Base-by-base conservation (phyloP, 2,797 vertebrate species). In the Pempheris klunzingeri region DNA sequence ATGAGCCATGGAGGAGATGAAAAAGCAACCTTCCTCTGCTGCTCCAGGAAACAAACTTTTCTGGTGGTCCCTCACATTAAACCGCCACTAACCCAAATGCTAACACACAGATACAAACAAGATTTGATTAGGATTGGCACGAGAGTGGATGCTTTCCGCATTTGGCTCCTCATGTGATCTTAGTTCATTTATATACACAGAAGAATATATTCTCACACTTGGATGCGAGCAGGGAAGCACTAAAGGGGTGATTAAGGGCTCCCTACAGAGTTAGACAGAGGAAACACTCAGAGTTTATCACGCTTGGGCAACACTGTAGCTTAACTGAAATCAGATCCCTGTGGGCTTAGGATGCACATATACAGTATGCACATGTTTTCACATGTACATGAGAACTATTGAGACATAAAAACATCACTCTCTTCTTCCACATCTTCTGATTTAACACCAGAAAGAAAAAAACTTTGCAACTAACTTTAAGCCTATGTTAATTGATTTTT, bases 11-110 rank as follows among this genome's bases (percentile, higher is more conserved):
- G 49, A 82, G 77, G 47, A 60, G 72, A 86, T 61, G 39, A 80
- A 80, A 84, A 80, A 74, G 72, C 46, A 74, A 65, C 20, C 70
- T 53, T 80, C 63, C 54, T 74, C 59, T 47, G 49, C 58, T 78
- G 50, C 89, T 88, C 84, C 69, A 66, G 80, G 88, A 91, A 90
- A 71, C 77, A 84, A 86, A 75, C 81, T 3, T 66, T 89, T 92
- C 87, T 84, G 92, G 90, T 93, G 90, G 92, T 91, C 88, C 77
- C 36, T 86, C 74, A 67, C 83, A 80, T 90, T 84, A 85, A 87
- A 82, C 80, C 69, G 72, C 80, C 82, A 83, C 87, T 82, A 82
- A 87, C 71, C 60, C 70, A 77, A 86, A 88, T 52, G 66, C 85
- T 87, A 86, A 91, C 83, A 90, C 83, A 87, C 71, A 80, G 71